Evolutionary conservation across 1,140 invertebrate genomes (phyloP), one percentile per base, ranked within the genome.

Genomic region (Leptinotarsa undecemlineata): DNA sequence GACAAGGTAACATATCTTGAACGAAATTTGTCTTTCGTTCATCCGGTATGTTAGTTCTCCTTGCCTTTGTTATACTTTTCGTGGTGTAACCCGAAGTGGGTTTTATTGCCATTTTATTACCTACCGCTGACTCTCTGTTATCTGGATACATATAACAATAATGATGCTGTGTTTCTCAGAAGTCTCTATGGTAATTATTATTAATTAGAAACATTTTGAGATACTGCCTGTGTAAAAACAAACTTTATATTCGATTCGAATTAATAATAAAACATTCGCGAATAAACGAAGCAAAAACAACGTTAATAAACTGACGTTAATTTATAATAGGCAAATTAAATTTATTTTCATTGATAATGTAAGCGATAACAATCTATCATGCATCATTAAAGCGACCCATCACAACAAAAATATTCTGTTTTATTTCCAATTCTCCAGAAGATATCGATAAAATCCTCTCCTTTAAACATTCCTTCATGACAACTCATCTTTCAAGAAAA

Each of bases 51-150:
- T 11, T n/a, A 19, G 5, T 64, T 19, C 26, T 20, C 33, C 42
- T 74, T 23, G 33, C 48, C 19, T 48, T 47, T 60, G 57, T 74
- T 48, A 61, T 48, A 74, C 64, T 15, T 73, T 33, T 63, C 51
- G 48, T 47, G 71, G 71, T 48, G 62, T 66, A 72, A 64, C 61
- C 17, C 47, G 62, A 72, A 47, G n/a, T 33, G 60, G 23, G 68
- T 77, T 77, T 77, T 77, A 77, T 67, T 71, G 69, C 63, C 69
- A 71, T 77, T 76, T 77, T 77, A 77, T 74, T 71, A 74, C 72
- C 73, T 68, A 64, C 66, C 72, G 71, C 72, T 47, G 71, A 51
- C 63, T 66, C 47, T 76, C 48, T 71, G 66, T 76, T 73, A 74
- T 76, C 68, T 76, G 61, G 62, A 74, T 74, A 67, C 64, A 68